These are phyloP conservation scores for Leucophenga maculata DNA, from an alignment of 2,888 invertebrate genomes.

Conservation along the genomic window DNA sequence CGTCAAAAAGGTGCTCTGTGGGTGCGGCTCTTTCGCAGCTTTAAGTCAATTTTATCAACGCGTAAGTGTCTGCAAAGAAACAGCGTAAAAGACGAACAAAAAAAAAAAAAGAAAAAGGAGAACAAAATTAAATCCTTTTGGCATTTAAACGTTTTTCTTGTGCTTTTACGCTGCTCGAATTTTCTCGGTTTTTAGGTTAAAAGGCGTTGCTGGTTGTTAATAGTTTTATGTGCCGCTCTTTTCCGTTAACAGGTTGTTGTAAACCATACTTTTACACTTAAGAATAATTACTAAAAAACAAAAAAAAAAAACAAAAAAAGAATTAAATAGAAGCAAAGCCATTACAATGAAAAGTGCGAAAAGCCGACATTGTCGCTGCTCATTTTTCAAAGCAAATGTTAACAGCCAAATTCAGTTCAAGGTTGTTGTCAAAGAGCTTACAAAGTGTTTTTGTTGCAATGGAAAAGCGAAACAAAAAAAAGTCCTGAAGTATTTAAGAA, in stretches of 20 bases:
- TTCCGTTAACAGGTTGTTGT: constrained; percentile 14
- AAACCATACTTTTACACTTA: constrained; percentile 18
- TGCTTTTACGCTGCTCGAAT: constrained; percentile 7
- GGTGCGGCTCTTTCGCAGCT: constrained; percentile 22
- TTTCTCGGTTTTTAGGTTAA: constrained; percentile 10
- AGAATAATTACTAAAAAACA: constrained; percentile 16
- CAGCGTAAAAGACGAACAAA: not conserved
- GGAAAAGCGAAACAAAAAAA: too few species aligned
- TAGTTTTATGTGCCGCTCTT: constrained; percentile 11
- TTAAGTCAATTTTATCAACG: constrained; percentile 11
- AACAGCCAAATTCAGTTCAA: constrained; percentile 14
- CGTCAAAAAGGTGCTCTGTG: not conserved
- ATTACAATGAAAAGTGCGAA: not conserved
- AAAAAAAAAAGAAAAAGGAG: constrained; percentile 8
- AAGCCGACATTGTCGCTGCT: not conserved
- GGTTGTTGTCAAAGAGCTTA: not conserved
- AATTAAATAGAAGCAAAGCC: not conserved
- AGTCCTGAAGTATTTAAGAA: too few species aligned
- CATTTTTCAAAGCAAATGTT: not conserved
- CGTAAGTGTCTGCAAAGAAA: not conserved
- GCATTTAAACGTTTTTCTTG: constrained; percentile 13
- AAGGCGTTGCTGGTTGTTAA: constrained; percentile 19
- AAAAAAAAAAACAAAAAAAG: not conserved
- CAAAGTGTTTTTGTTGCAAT: too few species aligned
- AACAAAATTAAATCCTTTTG: constrained; percentile 14